Evolutionary conservation across 2,888 invertebrate species (phyloP).

Genomic region (Acanthoscelides obtectus): DNA sequence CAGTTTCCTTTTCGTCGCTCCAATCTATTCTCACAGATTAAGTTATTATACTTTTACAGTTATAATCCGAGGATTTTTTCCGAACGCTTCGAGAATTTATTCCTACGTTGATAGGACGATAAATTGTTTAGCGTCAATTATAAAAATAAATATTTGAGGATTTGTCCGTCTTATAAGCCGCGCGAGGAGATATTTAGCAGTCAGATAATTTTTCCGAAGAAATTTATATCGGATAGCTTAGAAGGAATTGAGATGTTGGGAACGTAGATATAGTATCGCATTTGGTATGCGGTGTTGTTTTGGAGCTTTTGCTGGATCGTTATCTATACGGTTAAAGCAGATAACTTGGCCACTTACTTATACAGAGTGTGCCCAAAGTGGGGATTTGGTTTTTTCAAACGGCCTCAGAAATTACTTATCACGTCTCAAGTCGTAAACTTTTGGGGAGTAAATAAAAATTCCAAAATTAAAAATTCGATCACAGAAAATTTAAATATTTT

Average conservation of each 20-base stretch:
- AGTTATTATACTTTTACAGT: background rate
- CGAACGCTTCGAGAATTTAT: background rate
- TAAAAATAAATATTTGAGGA: background rate
- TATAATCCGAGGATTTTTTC: background rate
- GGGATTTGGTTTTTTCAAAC: too few species aligned
- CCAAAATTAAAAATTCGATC: too few species aligned
- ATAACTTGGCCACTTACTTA: too few species aligned
- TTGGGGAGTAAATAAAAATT: too few species aligned
- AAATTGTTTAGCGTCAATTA: background rate
- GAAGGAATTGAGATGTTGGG: background rate
- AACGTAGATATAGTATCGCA: too few species aligned
- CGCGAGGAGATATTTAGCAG: background rate
- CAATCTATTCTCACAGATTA: background rate
- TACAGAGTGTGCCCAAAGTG: too few species aligned
- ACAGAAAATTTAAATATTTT: too few species aligned
- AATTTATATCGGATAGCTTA: background rate
- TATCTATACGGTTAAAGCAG: too few species aligned
- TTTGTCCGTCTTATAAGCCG: background rate
- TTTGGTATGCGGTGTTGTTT: too few species aligned
- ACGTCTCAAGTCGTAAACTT: too few species aligned
- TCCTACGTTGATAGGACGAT: background rate
- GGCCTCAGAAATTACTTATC: too few species aligned
- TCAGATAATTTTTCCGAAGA: background rate
- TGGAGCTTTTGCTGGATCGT: too few species aligned
- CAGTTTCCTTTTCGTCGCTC: background rate